A percentile compares a stretch with the other conserved stretches of the same genome.
These are phyloP conservation scores for Ophioderma brevispina DNA, from an alignment of 35 echinoderm and acorn worm species.

Conservation along the genomic window DNA sequence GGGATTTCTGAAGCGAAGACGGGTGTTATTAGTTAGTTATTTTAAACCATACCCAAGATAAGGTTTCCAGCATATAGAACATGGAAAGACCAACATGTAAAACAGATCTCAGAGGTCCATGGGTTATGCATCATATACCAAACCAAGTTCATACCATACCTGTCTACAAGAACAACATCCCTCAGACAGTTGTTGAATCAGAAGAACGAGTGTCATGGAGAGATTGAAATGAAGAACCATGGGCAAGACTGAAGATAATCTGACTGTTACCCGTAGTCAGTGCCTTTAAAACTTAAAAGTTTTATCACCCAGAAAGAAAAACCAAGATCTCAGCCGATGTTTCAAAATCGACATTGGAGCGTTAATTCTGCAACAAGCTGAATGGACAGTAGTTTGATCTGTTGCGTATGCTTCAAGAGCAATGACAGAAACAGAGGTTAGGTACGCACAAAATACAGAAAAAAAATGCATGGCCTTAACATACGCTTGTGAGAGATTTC, in stretches of 20 bases:
- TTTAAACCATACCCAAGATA: too few relatives aligned
- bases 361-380: slow-evolving; percentile 43
- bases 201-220: slow-evolving; percentile 48
- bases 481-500: slow-evolving; percentile 56
- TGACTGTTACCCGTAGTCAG: slow-evolving; percentile 1
- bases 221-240: slow-evolving; percentile 13
- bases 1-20: too few relatives aligned
- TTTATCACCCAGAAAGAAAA: slow-evolving; percentile 42
- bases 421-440: slow-evolving; percentile 31
- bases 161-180: neutral
- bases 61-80: too few relatives aligned
- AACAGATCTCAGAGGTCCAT: too few relatives aligned
- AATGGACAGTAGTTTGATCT: slow-evolving; percentile 40
- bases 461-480: slow-evolving; percentile 43
- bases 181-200: slow-evolving; percentile 23
- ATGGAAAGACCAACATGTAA: too few relatives aligned
- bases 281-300: slow-evolving; percentile 38
- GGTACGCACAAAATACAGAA: slow-evolving; percentile 53
- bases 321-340: slow-evolving; percentile 51
- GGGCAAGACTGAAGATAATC: neutral
- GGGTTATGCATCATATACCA: too few relatives aligned
- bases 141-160: too few relatives aligned
- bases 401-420: slow-evolving; percentile 48
- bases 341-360: slow-evolving; percentile 39
- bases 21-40: too few relatives aligned